Evolutionary conservation across 2,888 invertebrate species (phyloP).

Genomic region (Oxycera nigricornis): DNA sequence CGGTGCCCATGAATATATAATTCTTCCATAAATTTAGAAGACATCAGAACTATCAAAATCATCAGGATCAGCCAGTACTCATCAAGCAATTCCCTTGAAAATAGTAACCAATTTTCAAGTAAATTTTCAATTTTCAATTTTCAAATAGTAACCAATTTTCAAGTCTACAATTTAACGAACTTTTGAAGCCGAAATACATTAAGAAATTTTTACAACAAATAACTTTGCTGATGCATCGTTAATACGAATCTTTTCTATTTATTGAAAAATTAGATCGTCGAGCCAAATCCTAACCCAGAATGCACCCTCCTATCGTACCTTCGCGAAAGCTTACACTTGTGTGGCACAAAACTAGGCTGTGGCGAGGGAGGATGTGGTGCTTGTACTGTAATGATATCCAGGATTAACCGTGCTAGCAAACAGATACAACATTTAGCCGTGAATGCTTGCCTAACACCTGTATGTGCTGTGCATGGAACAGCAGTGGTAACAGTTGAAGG

Average conservation of each 20-base stretch:
- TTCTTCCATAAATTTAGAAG: too few species aligned
- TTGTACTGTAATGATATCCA: slow-evolving; percentile 92
- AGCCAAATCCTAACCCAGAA: slow-evolving; percentile 78
- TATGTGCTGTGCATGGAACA: slow-evolving; percentile 85
- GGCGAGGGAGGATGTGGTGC: slow-evolving; percentile 96
- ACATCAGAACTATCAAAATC: too few species aligned
- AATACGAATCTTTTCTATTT: neutral
- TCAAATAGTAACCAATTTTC: too few species aligned
- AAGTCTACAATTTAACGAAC: too few species aligned
- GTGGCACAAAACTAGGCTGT: slow-evolving; percentile 91
- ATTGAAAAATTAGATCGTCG: slow-evolving; percentile 68
- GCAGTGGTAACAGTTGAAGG: slow-evolving; percentile 95
- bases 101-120: too few species aligned
- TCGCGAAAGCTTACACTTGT: slow-evolving; percentile 77
- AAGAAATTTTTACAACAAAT: too few species aligned
- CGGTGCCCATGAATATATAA: too few species aligned
- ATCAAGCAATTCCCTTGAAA: too few species aligned
- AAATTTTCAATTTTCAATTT: too few species aligned
- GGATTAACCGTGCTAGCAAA: slow-evolving; percentile 67
- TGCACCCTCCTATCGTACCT: slow-evolving; percentile 85
- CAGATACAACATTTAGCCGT: slow-evolving; percentile 75
- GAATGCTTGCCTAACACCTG: slow-evolving; percentile 88
- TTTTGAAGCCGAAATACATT: too few species aligned
- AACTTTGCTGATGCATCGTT: too few species aligned
- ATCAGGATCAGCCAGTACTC: too few species aligned